These are phyloP conservation scores for Callyntrura sp. DNA, from an alignment of 2,888 invertebrate species.

Conservation along the genomic window DNA sequence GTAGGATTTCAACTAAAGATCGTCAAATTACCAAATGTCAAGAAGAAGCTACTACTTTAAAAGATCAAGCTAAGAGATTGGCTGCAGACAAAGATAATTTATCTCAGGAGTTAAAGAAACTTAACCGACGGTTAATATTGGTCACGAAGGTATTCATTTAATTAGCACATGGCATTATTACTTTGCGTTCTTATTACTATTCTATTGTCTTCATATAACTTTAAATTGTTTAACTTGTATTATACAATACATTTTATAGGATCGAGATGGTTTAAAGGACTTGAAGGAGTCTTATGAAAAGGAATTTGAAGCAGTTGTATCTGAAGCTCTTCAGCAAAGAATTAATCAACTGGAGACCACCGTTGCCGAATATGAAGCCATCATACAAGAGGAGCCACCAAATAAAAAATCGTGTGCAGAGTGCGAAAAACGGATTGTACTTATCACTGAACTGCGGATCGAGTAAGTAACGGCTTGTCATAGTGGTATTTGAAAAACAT, in stretches of 20 bases:
- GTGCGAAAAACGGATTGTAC: slow-evolving; percentile 76
- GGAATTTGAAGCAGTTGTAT: slow-evolving; percentile 81
- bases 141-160: slow-evolving; percentile 78
- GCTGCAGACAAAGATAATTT: slow-evolving; percentile 71
- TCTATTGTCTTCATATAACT: too few species aligned
- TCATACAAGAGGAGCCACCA: slow-evolving; percentile 78
- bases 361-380: slow-evolving; percentile 80
- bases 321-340: slow-evolving; percentile 80
- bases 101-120: slow-evolving; percentile 77
- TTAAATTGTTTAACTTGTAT: too few species aligned
- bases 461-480: slow-evolving; percentile 71
- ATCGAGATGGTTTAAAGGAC: slow-evolving; percentile 82
- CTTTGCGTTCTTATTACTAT: too few species aligned
- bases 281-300: slow-evolving; percentile 83
- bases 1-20: slow-evolving; percentile 56
- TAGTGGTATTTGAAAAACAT: too few species aligned
- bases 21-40: slow-evolving; percentile 54
- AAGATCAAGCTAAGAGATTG: slow-evolving; percentile 65
- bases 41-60: slow-evolving; percentile 57
- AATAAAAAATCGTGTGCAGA: slow-evolving; percentile 79
- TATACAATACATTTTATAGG: slow-evolving; percentile 73
- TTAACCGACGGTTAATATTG: slow-evolving; percentile 70
- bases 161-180: too few species aligned
- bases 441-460: slow-evolving; percentile 67
- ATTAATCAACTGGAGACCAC: slow-evolving; percentile 80